Evolutionary conservation across 2,888 invertebrate species (phyloP).

Genomic region (Allygus modestus): DNA sequence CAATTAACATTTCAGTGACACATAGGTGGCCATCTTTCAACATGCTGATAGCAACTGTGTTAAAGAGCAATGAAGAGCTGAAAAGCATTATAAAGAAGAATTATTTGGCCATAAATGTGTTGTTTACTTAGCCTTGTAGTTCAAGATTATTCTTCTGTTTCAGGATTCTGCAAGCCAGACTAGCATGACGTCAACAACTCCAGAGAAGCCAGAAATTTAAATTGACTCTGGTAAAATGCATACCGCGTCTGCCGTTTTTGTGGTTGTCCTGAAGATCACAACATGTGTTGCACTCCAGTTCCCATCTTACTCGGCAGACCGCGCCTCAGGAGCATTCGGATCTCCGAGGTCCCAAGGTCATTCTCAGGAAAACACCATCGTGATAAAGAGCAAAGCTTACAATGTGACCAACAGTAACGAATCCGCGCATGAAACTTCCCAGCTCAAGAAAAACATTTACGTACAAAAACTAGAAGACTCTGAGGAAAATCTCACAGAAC

Average conservation of each 20-base stretch:
- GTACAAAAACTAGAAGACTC: conserved; percentile 35
- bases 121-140: too few species aligned
- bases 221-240: conserved; percentile 14
- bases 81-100: too few species aligned
- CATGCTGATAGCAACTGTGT: too few species aligned
- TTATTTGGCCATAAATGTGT: too few species aligned
- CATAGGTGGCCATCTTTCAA: too few species aligned
- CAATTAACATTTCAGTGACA: too few species aligned
- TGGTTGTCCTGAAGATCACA: conserved; percentile 22
- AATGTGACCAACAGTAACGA: conserved; percentile 33
- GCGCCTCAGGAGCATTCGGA: conserved; percentile 38
- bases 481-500: conserved; percentile 40
- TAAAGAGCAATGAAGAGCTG: too few species aligned
- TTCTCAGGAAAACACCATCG: conserved; percentile 58
- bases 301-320: conserved; percentile 10
- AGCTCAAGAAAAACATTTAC: conserved; percentile 34
- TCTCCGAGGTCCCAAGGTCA: conserved; percentile 38
- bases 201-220: conserved; percentile 16
- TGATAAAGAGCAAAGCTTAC: conserved; percentile 61
- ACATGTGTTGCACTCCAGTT: conserved; percentile 34
- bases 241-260: background rate
- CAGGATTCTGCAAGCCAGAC: conserved; percentile 28
- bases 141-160: conserved; percentile 3
- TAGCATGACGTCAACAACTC: conserved; percentile 32
- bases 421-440: background rate